Conservation (phyloP, 1,140 invertebrate genomes). For the Scaptomyza hsui region DNA sequence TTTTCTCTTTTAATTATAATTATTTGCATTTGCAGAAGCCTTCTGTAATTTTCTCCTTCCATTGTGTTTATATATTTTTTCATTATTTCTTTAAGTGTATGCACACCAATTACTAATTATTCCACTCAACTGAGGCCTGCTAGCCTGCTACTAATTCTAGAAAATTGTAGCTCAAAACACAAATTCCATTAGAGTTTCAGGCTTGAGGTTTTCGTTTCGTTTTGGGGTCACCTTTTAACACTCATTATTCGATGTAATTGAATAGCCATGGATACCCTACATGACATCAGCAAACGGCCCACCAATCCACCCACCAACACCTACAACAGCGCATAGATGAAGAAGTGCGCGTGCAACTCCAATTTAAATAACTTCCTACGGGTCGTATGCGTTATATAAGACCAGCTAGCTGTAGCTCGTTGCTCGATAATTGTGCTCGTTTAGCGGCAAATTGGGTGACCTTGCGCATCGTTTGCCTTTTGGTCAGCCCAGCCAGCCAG, state of each 20-base stretch:
- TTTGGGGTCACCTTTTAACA: conserved; percentile 21
- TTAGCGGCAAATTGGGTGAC: conserved; percentile 55
- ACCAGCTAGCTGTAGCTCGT: conserved; percentile 22
- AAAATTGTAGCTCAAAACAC: neutral
- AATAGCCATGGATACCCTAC: conserved; percentile 33
- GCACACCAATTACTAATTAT: neutral
- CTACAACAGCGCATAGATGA: conserved; percentile 11
- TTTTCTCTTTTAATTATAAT: conserved; percentile 6
- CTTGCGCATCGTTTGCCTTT: conserved; percentile 41
- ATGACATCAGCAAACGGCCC: conserved; percentile 30
- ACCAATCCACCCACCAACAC: conserved; percentile 5
- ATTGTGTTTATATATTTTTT: neutral
- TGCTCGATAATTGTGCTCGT: conserved; percentile 53
- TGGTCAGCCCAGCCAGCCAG: conserved; percentile 32
- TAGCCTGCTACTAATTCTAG: neutral
- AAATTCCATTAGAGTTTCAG: neutral
- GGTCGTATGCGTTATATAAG: conserved; percentile 57
- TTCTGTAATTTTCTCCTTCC: conserved; percentile 22
- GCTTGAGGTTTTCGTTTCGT: neutral
- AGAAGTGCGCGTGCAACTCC: conserved; percentile 44
- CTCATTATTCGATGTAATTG: conserved; percentile 43
- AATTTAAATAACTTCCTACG: conserved; percentile 69
- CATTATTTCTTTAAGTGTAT: conserved; percentile 6
- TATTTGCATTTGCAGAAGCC: conserved; percentile 3
- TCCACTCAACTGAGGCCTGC: no score